Evolutionary conservation across 2,113 vertebrate genomes (phyloP).

Genomic region (Galemys pyrenaicus): DNA sequence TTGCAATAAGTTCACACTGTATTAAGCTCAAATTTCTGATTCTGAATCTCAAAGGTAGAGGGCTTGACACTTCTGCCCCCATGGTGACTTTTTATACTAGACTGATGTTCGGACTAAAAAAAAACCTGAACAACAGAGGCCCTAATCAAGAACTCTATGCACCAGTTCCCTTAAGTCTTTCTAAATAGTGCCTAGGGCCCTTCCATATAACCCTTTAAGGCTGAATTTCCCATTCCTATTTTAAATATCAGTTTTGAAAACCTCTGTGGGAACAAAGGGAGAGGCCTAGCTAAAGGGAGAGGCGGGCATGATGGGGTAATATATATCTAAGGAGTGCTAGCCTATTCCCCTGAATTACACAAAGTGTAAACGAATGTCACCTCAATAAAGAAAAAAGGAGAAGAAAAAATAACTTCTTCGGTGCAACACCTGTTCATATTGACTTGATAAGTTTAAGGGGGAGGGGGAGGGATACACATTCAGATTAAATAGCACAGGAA

Average conservation of each 20-base stretch:
- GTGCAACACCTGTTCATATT: background rate
- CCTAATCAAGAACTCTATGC: background rate
- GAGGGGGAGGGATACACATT: background rate
- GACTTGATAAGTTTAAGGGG: background rate
- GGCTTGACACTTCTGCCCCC: background rate
- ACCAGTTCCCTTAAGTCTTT: background rate
- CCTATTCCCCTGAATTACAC: too few species aligned
- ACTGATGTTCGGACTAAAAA: background rate
- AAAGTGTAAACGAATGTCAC: too few species aligned
- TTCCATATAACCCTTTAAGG: background rate
- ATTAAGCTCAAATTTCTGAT: background rate
- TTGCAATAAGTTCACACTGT: conserved; percentile 10
- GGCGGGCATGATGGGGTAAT: too few species aligned
- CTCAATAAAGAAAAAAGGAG: too few species aligned
- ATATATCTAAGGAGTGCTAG: too few species aligned
- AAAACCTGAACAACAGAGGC: background rate
- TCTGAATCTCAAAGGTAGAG: conserved; percentile 19
- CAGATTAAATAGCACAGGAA: background rate
- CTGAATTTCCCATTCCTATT: background rate
- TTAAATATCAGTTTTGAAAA: conserved; percentile 11
- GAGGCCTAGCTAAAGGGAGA: too few species aligned
- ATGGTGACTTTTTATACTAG: background rate
- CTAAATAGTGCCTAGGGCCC: background rate
- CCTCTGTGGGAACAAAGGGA: background rate
- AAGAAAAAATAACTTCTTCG: background rate